Evolutionary conservation across 2,888 invertebrate genomes (phyloP).

Genomic region (Amiota communis): DNA sequence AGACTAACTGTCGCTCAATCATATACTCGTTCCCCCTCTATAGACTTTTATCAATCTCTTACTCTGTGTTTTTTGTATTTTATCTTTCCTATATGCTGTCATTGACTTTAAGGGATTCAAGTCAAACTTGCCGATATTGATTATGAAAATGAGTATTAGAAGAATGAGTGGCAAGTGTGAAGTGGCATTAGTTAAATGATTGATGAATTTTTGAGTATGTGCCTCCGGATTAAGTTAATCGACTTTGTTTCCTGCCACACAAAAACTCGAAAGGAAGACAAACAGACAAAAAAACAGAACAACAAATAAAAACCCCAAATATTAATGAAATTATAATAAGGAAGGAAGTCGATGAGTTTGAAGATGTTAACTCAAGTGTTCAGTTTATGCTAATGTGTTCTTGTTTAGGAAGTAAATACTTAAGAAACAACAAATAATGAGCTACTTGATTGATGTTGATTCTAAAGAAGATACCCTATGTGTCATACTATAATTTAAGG

Average conservation of each 20-base stretch:
- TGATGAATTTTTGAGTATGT: conserved; percentile 57
- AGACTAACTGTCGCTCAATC: conserved; percentile 5
- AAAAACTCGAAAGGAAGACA: conserved; percentile 15
- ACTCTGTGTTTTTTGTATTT: background rate
- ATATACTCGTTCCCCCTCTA: background rate
- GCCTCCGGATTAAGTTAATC: conserved; percentile 60
- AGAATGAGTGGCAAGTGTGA: conserved; percentile 34
- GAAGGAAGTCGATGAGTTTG: conserved; percentile 13
- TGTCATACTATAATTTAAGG: too few relatives aligned
- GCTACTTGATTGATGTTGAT: too few relatives aligned
- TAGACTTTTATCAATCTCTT: background rate
- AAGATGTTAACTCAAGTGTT: conserved; percentile 19
- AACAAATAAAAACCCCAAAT: too few relatives aligned
- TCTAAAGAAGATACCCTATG: too few relatives aligned
- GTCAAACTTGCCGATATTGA: background rate
- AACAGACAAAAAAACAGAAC: conserved; percentile 7
- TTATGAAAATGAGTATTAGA: background rate
- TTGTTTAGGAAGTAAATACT: too few relatives aligned
- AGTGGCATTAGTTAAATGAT: conserved; percentile 61
- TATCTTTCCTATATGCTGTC: background rate
- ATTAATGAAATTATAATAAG: conserved; percentile 15
- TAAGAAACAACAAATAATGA: too few relatives aligned
- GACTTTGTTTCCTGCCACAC: conserved; percentile 49
- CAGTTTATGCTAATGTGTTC: too few relatives aligned
- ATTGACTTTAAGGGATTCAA: background rate